Evolutionary conservation across 2,797 vertebrate species (phyloP).

Genomic region (Lateolabrax maculatus): DNA sequence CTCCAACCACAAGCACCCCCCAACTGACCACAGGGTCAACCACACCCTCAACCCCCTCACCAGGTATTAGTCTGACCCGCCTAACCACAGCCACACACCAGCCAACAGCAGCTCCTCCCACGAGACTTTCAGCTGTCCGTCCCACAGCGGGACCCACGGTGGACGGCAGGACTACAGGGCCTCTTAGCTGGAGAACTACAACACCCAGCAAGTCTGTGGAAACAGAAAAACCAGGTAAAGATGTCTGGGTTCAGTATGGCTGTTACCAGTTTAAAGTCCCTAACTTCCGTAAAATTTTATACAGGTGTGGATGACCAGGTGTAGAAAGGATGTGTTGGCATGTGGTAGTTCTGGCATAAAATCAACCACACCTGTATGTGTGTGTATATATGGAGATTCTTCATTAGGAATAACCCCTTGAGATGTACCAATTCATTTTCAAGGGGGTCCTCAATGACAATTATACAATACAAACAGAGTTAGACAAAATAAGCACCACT

Average conservation of each 20-base stretch:
- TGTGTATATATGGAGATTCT: too few relatives aligned
- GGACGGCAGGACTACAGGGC: background rate
- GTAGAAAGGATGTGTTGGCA: too few relatives aligned
- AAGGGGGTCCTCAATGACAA: too few relatives aligned
- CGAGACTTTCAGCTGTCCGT: background rate
- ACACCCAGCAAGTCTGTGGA: conserved; percentile 39
- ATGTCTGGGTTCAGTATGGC: background rate
- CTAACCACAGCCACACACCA: background rate
- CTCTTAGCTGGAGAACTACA: conserved; percentile 27
- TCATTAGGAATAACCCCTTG: too few relatives aligned
- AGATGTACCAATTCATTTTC: too few relatives aligned
- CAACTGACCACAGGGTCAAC: background rate
- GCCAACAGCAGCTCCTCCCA: background rate
- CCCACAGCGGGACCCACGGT: background rate
- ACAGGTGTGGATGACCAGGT: too few relatives aligned
- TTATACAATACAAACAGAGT: too few relatives aligned
- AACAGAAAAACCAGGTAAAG: conserved; percentile 75
- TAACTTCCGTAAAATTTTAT: too few relatives aligned
- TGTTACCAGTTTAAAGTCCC: too few relatives aligned
- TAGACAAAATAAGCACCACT: too few relatives aligned
- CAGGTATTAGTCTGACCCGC: conserved; percentile 1
- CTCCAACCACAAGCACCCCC: background rate
- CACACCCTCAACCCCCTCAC: background rate
- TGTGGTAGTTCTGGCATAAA: too few relatives aligned
- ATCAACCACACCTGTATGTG: too few relatives aligned